Base-by-base conservation (phyloP, 2,888 invertebrate genomes). In the Falcaria lacertinaria region DNA sequence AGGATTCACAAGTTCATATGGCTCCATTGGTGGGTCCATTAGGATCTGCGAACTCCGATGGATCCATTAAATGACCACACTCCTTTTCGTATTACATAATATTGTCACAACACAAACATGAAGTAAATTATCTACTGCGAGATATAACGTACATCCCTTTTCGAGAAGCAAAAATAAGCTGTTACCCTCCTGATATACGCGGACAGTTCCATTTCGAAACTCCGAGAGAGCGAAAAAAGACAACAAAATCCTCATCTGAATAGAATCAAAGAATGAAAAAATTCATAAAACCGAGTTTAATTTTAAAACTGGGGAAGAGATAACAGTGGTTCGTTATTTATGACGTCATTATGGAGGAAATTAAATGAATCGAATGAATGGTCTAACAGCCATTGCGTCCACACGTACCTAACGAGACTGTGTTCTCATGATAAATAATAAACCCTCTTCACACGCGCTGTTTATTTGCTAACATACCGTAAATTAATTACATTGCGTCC, bases 301-400 rank as follows among this genome's bases (percentile, higher is more conserved):
- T 71, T 76, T 74, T 55, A 63, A 72, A 75, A 74, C 64, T 69
- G 64, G 69, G 73, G 68, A 72, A 75, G 69, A 76, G 80, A 79
- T 80, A 79, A 70, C 69, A 60, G 57, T 63, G 62, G 57, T 52
- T 47, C 47, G 64, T 68, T 64, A 80, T 80, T 80, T 80, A 80
- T 72, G 74, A 60, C 64, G 68, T 74, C 79, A 77, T 80, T 80
- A 76, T 61, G 69, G 61, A 43, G 60, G 61, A 69, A 77, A 78
- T 76, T 75, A 76, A 78, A 79, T 80, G 74, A 79, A 78, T 69
- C 8, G 11, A 28, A 28, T 28, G 28, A 76, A 72, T 64, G 63
- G 64, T 58, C 41, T 57, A 55, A 52, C 50, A 48, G 60, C 56
- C 58, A 62, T 68, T 57, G 59, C 58, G 45, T 57, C 54, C 63